These are phyloP conservation scores for Campoplex nolae DNA, from an alignment of 2,888 invertebrate species.

Conservation along the genomic window DNA sequence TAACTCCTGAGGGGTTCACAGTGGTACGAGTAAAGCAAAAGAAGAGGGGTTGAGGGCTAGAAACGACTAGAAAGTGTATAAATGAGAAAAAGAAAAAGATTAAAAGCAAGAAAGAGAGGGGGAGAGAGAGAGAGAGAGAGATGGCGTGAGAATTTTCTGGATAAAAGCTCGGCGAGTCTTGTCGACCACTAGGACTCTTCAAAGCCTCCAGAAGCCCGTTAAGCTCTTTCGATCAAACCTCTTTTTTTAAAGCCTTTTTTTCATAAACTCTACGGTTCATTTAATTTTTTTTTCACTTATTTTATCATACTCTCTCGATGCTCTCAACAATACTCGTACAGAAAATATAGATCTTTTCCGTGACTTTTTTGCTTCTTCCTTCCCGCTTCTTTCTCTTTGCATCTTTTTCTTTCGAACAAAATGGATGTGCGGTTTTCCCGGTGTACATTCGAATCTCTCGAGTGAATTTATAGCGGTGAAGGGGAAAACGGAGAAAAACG, in stretches of 20 bases:
- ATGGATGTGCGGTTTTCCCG: slow-evolving; percentile 64
- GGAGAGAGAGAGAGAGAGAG: slow-evolving; percentile 26
- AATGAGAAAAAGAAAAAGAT: slow-evolving; percentile 17
- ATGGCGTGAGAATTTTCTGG: slow-evolving; percentile 37
- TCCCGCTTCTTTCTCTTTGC: not conserved
- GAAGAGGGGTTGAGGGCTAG: not conserved
- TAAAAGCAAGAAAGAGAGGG: slow-evolving; percentile 18
- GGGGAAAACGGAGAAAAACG: slow-evolving; percentile 13
- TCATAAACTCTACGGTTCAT: slow-evolving; percentile 49
- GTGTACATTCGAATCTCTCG: slow-evolving; percentile 65
- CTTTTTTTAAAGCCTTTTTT: slow-evolving; percentile 5
- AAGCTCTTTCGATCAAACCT: slow-evolving; percentile 58
- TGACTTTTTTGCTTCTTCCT: slow-evolving; percentile 4
- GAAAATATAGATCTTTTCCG: slow-evolving; percentile 22
- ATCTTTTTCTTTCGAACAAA: slow-evolving; percentile 42
- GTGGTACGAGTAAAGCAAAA: slow-evolving; percentile 25
- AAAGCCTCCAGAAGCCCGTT: slow-evolving; percentile 36
- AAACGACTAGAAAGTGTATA: not conserved
- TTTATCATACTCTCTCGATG: slow-evolving; percentile 40
- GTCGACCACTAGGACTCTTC: slow-evolving; percentile 52
- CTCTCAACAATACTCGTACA: slow-evolving; percentile 43
- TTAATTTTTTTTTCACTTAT: slow-evolving; percentile 40
- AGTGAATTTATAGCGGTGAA: slow-evolving; percentile 63
- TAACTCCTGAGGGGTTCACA: slow-evolving; percentile 54
- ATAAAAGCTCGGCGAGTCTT: slow-evolving; percentile 54